Conservation (phyloP, 2,888 invertebrate species). For the Phalera bucephala region DNA sequence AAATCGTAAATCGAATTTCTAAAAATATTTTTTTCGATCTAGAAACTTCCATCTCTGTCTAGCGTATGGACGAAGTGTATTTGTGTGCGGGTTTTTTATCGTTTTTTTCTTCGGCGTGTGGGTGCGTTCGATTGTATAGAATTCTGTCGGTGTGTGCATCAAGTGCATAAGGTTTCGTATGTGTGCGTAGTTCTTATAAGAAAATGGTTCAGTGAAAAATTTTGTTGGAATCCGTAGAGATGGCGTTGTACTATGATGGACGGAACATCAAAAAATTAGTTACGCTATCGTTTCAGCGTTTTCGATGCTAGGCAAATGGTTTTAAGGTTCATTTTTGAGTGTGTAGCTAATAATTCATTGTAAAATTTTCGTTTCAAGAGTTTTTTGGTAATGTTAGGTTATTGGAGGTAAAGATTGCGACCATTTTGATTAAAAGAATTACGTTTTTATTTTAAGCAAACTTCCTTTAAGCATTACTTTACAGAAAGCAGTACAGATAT, state of each 20-base stretch:
- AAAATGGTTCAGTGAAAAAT: constrained; percentile 80
- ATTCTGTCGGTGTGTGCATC: constrained; percentile 37
- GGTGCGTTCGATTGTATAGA: constrained; percentile 77
- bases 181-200: constrained; percentile 78
- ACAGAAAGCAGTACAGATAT: no score
- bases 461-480: no score
- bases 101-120: constrained; percentile 79
- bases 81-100: constrained; percentile 77
- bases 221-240: constrained; percentile 75
- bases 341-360: constrained; percentile 18
- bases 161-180: constrained; percentile 37
- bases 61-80: constrained; percentile 37
- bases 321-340: constrained; percentile 33
- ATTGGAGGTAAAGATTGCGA: no score
- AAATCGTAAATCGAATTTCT: neutral
- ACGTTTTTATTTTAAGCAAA: no score
- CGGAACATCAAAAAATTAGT: constrained; percentile 65
- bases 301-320: constrained; percentile 15
- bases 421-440: no score
- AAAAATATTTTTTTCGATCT: constrained; percentile 9
- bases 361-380: constrained; percentile 34
- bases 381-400: constrained; percentile 17
- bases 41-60: constrained; percentile 36
- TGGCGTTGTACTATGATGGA: constrained; percentile 69
- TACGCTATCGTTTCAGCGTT: constrained; percentile 27